These are phyloP conservation scores for Tragelaphus imberbis DNA, from an alignment of 2,113 vertebrate species.

Conservation along the genomic window DNA sequence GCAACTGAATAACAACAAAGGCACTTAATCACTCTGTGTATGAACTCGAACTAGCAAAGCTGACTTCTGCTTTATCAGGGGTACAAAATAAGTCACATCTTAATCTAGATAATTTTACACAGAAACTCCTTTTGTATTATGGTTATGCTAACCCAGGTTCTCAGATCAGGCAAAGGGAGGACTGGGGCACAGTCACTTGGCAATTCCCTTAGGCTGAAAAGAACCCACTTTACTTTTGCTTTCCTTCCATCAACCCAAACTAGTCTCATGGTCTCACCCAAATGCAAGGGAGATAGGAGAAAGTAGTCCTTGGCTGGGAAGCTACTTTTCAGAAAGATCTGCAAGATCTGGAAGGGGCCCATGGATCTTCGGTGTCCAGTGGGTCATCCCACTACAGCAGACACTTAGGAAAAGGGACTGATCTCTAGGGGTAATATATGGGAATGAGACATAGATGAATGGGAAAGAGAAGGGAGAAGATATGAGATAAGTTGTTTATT, in stretches of 20 bases:
- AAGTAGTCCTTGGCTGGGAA: not conserved
- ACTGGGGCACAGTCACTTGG: accelerated
- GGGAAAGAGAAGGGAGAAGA: not conserved
- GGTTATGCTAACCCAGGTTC: not conserved
- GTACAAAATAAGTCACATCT: too few species aligned
- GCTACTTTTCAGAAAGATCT: not conserved
- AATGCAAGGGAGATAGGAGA: not conserved
- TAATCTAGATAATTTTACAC: not conserved
- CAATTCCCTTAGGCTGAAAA: not conserved
- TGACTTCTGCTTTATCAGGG: not conserved
- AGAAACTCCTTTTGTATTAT: not conserved
- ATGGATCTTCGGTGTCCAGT: not conserved
- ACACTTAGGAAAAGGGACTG: not conserved
- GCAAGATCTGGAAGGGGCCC: not conserved
- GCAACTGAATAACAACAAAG: not conserved
- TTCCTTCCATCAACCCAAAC: too few species aligned
- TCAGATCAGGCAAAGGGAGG: not conserved
- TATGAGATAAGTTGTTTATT: not conserved
- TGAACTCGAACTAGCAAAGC: not conserved
- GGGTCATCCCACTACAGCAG: not conserved
- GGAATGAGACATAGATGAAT: not conserved
- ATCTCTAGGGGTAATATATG: not conserved
- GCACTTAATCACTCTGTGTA: not conserved
- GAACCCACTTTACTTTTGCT: not conserved
- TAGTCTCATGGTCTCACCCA: not conserved